Conservation (phyloP, 37 sponge, comb jelly and placozoan species). For the Ephydatia muelleri region DNA sequence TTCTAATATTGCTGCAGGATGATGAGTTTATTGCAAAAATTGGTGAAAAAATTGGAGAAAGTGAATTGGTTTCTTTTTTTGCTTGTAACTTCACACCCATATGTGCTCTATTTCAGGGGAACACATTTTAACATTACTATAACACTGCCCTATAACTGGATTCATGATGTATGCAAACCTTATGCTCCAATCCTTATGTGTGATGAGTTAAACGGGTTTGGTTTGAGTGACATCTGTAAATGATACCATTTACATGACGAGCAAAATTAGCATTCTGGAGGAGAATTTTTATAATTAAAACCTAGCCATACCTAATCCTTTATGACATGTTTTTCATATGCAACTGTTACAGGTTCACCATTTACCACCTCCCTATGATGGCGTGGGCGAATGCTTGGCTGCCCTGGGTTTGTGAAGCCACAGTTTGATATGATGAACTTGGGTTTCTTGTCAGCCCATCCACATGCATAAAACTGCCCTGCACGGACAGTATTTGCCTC, state of each 20-base stretch:
- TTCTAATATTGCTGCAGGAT: background rate
- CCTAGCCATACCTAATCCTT: background rate
- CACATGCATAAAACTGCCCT: no score
- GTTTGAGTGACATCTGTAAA: background rate
- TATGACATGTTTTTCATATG: background rate
- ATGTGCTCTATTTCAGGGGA: background rate
- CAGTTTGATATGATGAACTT: no score
- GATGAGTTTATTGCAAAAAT: background rate
- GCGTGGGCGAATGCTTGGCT: no score
- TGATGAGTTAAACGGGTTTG: background rate
- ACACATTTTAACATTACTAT: background rate
- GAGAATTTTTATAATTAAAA: background rate
- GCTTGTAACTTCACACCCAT: background rate
- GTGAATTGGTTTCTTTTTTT: background rate
- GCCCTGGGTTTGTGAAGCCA: no score
- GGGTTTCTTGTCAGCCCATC: no score
- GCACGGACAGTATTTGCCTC: no score
- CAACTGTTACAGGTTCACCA: no score
- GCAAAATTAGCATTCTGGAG: constrained; percentile 1
- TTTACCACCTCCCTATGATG: no score
- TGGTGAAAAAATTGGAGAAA: background rate
- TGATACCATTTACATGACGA: background rate
- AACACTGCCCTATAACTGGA: background rate
- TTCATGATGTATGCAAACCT: background rate
- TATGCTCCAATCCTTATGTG: background rate